Conservation (phyloP, 2,888 invertebrate species). For the Tortrix viridana region DNA sequence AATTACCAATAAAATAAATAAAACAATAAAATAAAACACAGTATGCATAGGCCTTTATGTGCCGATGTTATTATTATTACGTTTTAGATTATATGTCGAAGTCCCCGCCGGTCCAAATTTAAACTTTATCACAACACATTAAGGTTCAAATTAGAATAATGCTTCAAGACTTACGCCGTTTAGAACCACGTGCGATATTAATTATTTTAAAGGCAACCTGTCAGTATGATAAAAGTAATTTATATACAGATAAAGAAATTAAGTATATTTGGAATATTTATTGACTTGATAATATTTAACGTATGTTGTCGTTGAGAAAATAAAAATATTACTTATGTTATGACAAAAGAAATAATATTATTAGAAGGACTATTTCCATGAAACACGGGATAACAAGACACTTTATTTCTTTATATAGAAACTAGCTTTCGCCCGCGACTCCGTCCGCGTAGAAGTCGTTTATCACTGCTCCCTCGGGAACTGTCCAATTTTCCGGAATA, state of each 20-base stretch:
- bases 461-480: too few species aligned
- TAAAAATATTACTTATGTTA: too few species aligned
- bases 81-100: not conserved
- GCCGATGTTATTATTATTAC: not conserved
- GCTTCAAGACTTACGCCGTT: not conserved
- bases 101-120: not conserved
- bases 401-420: too few species aligned
- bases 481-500: too few species aligned
- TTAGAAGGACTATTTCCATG: too few species aligned
- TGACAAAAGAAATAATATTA: not conserved
- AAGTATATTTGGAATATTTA: slow-evolving; percentile 10
- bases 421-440: too few species aligned
- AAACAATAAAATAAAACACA: not conserved
- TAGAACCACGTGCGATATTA: not conserved
- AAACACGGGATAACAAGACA: too few species aligned
- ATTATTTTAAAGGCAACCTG: slow-evolving; percentile 10
- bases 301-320: not conserved
- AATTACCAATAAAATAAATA: too few species aligned
- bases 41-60: slow-evolving; percentile 2
- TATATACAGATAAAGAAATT: slow-evolving; percentile 20
- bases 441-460: too few species aligned
- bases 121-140: not conserved
- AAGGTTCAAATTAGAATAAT: not conserved
- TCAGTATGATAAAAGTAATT: slow-evolving; percentile 29
- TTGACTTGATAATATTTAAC: not conserved